A percentile compares a stretch with the other conserved stretches of the same genome.
Evolutionary conservation across 2,797 vertebrate genomes (phyloP).

Genomic region (Platyrinchus mystaceus): DNA sequence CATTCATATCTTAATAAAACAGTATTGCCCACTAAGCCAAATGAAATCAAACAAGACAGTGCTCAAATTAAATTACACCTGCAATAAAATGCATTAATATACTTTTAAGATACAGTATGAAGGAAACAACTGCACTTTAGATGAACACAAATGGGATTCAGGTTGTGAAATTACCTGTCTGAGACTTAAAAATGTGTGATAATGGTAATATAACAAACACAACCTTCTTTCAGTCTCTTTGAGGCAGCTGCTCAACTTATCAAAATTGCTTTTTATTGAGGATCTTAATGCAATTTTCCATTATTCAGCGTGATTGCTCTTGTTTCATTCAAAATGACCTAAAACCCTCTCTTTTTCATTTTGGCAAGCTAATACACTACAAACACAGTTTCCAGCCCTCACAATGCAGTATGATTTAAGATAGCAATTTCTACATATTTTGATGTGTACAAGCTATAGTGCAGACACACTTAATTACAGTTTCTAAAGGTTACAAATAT

Average conservation of each 20-base stretch:
- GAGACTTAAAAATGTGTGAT: background rate
- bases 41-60: background rate
- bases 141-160: background rate
- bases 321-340: slow-evolving; percentile 5
- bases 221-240: background rate
- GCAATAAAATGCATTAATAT: background rate
- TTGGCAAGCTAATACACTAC: background rate
- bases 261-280: slow-evolving; percentile 7
- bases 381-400: background rate
- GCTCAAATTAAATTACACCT: background rate
- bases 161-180: slow-evolving; percentile 3
- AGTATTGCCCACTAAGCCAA: background rate
- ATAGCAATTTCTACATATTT: background rate
- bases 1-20: background rate
- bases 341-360: background rate
- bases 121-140: background rate
- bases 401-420: background rate
- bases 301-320: slow-evolving; percentile 30
- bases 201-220: background rate
- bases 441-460: background rate
- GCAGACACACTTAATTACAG: background rate
- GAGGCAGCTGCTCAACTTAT: background rate
- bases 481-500: slow-evolving; percentile 5
- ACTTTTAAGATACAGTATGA: background rate
- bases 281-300: background rate